A percentile compares a stretch with the other conserved stretches of the same genome.
These are phyloP conservation scores for Plectropomus leopardus DNA, from an alignment of 2,113 vertebrate species.

Conservation along the genomic window DNA sequence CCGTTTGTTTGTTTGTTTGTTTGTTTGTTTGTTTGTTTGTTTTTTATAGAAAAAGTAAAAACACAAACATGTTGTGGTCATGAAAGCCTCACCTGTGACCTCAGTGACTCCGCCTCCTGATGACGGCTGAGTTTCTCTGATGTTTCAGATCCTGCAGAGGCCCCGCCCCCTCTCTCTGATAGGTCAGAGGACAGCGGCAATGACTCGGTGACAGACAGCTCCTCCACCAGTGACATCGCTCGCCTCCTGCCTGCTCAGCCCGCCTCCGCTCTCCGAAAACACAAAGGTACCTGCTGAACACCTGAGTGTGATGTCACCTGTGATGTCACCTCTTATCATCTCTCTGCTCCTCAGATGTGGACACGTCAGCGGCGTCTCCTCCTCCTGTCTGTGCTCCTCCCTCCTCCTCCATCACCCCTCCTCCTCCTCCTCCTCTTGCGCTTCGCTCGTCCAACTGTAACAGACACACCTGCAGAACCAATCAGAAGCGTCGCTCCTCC, in stretches of 20 bases:
- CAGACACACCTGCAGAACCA: constrained; percentile 27
- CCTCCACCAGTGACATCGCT: constrained; percentile 62
- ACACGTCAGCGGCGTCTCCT: constrained; percentile 27
- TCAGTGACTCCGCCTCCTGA: neutral
- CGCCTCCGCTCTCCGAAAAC: constrained; percentile 40
- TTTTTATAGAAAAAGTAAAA: too few species aligned
- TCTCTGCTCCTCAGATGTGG: constrained; percentile 31
- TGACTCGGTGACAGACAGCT: constrained; percentile 56
- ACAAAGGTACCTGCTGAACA: constrained; percentile 46
- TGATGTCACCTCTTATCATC: constrained; percentile 10
- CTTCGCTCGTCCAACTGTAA: constrained; percentile 30
- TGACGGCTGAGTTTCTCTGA: neutral
- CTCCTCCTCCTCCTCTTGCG: constrained; percentile 9
- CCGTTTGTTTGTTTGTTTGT: too few species aligned
- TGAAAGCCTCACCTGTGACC: too few species aligned
- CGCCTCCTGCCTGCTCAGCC: constrained; percentile 57
- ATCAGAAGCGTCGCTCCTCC: constrained; percentile 67
- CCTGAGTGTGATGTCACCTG: neutral
- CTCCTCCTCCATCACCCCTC: constrained; percentile 35
- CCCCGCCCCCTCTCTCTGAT: constrained; percentile 49
- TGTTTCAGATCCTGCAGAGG: constrained; percentile 14
- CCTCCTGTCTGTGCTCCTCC: constrained; percentile 51
- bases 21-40: too few species aligned
- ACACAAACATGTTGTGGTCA: too few species aligned
- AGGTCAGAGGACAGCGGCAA: constrained; percentile 58